A percentile compares a stretch with the other conserved stretches of the same genome.
Conservation (phyloP, 2,888 invertebrate species). For the Priocnemis perturbator region DNA sequence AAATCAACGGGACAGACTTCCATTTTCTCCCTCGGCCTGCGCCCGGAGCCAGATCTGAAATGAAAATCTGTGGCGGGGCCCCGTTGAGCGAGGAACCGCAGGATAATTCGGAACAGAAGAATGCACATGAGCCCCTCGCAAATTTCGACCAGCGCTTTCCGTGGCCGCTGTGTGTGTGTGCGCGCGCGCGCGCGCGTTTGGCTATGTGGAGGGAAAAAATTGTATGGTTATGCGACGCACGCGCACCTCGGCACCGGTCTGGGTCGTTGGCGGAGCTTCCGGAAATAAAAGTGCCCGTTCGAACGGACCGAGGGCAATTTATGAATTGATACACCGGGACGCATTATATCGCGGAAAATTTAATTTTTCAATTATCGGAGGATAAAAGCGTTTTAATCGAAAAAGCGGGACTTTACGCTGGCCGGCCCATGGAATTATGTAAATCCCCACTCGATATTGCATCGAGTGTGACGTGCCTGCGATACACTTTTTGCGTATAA, state of each 20-base stretch:
- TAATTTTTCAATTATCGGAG: too few relatives aligned
- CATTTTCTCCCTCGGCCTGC: slow-evolving; percentile 54
- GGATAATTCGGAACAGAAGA: slow-evolving; percentile 46
- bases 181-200: neutral
- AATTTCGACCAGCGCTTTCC: slow-evolving; percentile 20
- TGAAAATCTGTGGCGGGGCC: slow-evolving; percentile 63
- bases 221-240: neutral
- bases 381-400: too few relatives aligned
- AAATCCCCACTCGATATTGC: too few relatives aligned
- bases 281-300: slow-evolving; percentile 21
- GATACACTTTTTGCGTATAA: too few relatives aligned
- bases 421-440: too few relatives aligned
- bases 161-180: neutral
- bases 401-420: too few relatives aligned
- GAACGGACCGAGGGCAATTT: too few relatives aligned
- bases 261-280: slow-evolving; percentile 20
- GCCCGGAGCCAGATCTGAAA: slow-evolving; percentile 65
- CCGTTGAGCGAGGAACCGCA: slow-evolving; percentile 51
- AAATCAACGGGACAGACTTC: slow-evolving; percentile 59
- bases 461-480: too few relatives aligned
- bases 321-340: too few relatives aligned
- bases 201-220: neutral
- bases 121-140: slow-evolving; percentile 14
- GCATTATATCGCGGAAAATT: too few relatives aligned
- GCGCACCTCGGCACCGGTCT: slow-evolving; percentile 21